Evolutionary conservation across 1,140 invertebrate genomes (phyloP), one percentile per base, ranked within the genome.

Genomic region (Rhynchophorus ferrugineus): DNA sequence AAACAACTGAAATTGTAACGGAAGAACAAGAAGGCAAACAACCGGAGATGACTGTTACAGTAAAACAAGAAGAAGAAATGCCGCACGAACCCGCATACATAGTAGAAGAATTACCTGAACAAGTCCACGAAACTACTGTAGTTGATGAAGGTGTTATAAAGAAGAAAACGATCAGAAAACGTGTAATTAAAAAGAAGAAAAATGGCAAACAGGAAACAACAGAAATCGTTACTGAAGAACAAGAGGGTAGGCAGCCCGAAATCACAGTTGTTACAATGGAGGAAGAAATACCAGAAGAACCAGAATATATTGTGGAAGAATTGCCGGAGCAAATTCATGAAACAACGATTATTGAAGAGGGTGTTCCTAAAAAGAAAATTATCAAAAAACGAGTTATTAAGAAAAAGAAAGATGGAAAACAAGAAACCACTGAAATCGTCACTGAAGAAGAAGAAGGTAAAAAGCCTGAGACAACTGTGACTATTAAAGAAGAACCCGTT

Each of bases 221-320:
- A 1, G 69, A 73, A 62, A 69, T 71, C 49, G 69, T 70, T 19
- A 71, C 73, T n/a, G 61, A 72, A 35, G 66, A 71, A 61, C 69
- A 71, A 60, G 69, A 73, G 47, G 67, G 68, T 24, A 63, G 62
- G 17, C 36, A 66, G 58, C 65, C 66, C 7, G 58, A 44, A 52
- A 56, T 49, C 6, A 64, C 56, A 33, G 62, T 67, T 14, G 61
- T 42, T 7, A 49, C 61, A 17, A 51, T 62, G 58, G 56, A 56
- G 50, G 16, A 34, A n/a, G 39, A 69, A 45, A 21, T 56, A 22
- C 63, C 62, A 6, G 70, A 74, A 61, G 67, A 72, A 49, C 72
- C 45, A 1, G 56, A 48, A 38, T 41, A 52, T 1, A 21, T 34
- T 13, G 22, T 44, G 22, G 13, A 47, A 56, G 22, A 59, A 44